Evolutionary conservation across 2,113 vertebrate species (phyloP).

Genomic region (Cinclus cinclus): DNA sequence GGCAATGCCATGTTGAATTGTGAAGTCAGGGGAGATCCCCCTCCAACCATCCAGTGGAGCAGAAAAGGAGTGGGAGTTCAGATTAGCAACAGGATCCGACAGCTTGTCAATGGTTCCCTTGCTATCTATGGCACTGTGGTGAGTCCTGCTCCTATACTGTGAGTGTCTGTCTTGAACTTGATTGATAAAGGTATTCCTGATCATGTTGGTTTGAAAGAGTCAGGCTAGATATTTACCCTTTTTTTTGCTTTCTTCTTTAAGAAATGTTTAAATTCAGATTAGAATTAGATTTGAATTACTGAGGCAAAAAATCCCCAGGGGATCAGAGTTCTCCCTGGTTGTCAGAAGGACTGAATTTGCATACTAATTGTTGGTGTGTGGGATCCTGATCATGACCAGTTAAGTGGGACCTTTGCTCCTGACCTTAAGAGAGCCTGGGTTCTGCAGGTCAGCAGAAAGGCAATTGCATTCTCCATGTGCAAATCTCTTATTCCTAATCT

Average conservation of each 20-base stretch:
- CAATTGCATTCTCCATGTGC: neutral
- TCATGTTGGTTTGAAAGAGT: neutral
- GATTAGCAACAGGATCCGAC: slow-evolving; percentile 83
- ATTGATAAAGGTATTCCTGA: neutral
- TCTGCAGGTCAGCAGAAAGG: neutral
- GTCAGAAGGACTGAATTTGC: neutral
- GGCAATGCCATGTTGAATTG: slow-evolving; percentile 91
- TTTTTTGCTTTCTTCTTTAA: neutral
- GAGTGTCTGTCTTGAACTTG: neutral
- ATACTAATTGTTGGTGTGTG: neutral
- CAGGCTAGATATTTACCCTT: neutral
- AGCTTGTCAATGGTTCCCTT: slow-evolving; percentile 91
- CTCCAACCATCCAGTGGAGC: slow-evolving; percentile 92
- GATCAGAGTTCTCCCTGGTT: neutral
- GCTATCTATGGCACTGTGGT: slow-evolving; percentile 94
- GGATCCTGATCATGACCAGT: neutral
- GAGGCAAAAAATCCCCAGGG: rapidly evolving
- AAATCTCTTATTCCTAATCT: neutral
- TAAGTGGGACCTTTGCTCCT: neutral
- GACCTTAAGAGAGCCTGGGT: neutral
- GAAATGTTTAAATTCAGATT: neutral
- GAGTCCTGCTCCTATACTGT: neutral
- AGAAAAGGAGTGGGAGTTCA: slow-evolving; percentile 83
- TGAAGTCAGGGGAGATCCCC: slow-evolving; percentile 91
- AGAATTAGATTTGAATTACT: neutral